phyloP scores from a whole-genome alignment of 1,140 invertebrate species.

The Drosophila nikananu region DNA sequence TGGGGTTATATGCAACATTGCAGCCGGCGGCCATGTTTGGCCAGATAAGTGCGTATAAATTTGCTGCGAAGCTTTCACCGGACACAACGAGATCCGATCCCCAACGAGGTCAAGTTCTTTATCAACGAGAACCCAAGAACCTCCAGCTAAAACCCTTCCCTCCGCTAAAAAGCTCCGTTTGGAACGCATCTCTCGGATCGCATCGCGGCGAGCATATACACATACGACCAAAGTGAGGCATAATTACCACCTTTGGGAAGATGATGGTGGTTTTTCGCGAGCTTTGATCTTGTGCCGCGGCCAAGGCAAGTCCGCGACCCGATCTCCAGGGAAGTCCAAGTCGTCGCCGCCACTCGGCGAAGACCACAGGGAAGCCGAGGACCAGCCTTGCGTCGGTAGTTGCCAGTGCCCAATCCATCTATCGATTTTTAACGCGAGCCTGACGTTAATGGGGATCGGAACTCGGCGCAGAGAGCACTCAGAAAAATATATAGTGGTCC shows the following conservation, averaged over 20 bases:
- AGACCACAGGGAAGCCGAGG: constrained; percentile 51
- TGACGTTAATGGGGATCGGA: constrained; percentile 77
- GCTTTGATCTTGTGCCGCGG: constrained; percentile 78
- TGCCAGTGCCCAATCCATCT: constrained; percentile 71
- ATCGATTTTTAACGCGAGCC: constrained; percentile 84
- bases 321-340: constrained; percentile 33
- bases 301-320: constrained; percentile 36
- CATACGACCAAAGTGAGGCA: constrained; percentile 64
- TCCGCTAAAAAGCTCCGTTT: constrained; percentile 25
- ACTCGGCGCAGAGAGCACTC: constrained; percentile 13
- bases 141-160: background rate
- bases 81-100: constrained; percentile 42
- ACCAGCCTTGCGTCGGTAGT: constrained; percentile 44
- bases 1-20: constrained; percentile 59
- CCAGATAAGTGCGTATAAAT: constrained; percentile 73
- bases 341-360: background rate
- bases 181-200: constrained; percentile 28
- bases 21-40: constrained; percentile 73
- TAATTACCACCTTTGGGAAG: constrained; percentile 85
- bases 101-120: constrained; percentile 51
- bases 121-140: constrained; percentile 30
- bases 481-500: background rate
- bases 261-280: constrained; percentile 84
- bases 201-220: constrained; percentile 46
- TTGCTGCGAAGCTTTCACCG: constrained; percentile 79